Conservation (phyloP, 2,888 invertebrate species). For the Cerastis leucographa region DNA sequence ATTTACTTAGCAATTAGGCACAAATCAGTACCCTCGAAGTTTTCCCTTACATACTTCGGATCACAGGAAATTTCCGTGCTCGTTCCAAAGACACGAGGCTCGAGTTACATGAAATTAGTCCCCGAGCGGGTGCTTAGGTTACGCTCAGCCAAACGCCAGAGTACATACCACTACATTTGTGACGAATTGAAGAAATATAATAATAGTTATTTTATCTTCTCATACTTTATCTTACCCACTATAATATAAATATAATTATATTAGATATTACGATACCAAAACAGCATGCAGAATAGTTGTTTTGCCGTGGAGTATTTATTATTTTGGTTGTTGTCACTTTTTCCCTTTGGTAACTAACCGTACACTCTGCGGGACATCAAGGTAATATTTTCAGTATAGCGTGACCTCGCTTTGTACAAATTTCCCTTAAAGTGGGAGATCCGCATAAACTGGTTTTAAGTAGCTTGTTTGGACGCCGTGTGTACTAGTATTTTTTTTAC, state of each 20-base stretch:
- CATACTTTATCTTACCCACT: not conserved
- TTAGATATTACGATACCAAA: too few species aligned
- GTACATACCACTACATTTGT: not conserved
- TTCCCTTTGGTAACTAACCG: too few species aligned
- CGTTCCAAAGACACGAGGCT: slow-evolving; percentile 62
- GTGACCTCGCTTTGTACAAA: too few species aligned
- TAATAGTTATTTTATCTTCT: not conserved
- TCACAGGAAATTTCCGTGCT: slow-evolving; percentile 64
- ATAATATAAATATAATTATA: not conserved
- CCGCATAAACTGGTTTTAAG: too few species aligned
- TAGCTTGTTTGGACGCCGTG: too few species aligned
- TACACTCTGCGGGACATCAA: too few species aligned
- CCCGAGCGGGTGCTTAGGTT: slow-evolving; percentile 72
- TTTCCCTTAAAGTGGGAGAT: too few species aligned
- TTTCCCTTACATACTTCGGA: slow-evolving; percentile 65
- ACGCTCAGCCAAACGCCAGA: slow-evolving; percentile 52
- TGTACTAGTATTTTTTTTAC: too few species aligned
- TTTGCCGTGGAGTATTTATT: too few species aligned
- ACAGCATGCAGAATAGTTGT: too few species aligned
- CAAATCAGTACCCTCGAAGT: slow-evolving; percentile 70
- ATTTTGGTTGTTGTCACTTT: too few species aligned
- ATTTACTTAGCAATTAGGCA: slow-evolving; percentile 73
- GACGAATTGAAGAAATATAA: slow-evolving; percentile 12
- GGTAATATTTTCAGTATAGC: too few species aligned
- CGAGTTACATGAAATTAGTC: slow-evolving; percentile 78